Evolutionary conservation across 2,797 vertebrate species (phyloP).

Genomic region (Rhabdomys pumilio): DNA sequence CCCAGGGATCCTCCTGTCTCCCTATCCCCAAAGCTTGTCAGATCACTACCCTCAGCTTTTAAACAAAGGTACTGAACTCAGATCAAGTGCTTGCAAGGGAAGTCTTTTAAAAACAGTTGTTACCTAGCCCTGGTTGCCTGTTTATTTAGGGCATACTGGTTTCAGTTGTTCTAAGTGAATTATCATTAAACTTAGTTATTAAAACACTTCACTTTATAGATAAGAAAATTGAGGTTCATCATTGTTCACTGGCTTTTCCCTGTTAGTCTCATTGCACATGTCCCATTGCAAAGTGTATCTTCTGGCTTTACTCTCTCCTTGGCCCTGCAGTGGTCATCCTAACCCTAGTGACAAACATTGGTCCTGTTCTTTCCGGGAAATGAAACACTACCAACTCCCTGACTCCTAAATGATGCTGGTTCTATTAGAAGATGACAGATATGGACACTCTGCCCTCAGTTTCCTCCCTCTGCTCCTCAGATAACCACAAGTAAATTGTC

Average conservation of each 20-base stretch:
- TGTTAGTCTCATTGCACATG: background rate
- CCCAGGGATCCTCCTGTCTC: background rate
- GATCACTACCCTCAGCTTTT: background rate
- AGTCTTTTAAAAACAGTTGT: background rate
- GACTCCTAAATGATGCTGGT: background rate
- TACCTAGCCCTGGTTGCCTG: background rate
- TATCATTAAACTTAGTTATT: background rate
- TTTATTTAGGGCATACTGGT: background rate
- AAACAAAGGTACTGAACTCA: background rate
- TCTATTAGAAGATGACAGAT: background rate
- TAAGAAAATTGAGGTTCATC: background rate
- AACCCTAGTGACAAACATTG: background rate
- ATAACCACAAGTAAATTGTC: background rate
- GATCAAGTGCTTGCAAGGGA: background rate
- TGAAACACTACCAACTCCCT: background rate
- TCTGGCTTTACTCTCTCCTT: background rate
- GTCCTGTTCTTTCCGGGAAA: background rate
- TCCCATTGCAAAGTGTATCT: background rate
- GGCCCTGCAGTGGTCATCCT: background rate
- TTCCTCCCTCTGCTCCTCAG: background rate
- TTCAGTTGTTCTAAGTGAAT: background rate
- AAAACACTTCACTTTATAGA: background rate
- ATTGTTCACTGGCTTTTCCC: background rate
- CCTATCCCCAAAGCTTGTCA: background rate
- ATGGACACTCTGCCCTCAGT: background rate